Conservation (phyloP, 2,113 vertebrate genomes). For the Gambusia holbrooki region DNA sequence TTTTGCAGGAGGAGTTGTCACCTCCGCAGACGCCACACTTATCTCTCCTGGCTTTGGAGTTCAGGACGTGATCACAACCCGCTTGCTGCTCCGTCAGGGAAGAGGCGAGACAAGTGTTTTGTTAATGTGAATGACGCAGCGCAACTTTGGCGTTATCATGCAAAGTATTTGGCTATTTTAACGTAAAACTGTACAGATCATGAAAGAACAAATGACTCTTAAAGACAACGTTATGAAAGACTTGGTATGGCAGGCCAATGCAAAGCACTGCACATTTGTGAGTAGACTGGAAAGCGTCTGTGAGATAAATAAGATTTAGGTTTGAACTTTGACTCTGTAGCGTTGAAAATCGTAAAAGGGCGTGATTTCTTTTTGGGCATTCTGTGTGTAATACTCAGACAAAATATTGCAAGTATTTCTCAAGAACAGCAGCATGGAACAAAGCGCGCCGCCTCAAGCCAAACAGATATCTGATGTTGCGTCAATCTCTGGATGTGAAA, state of each 20-base stretch:
- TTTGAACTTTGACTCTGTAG: not conserved
- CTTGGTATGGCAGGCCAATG: not conserved
- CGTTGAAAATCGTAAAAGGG: too few species aligned
- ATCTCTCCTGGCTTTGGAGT: conserved; percentile 98
- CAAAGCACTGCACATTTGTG: not conserved
- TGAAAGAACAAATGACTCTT: conserved; percentile 8
- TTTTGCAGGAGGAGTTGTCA: conserved; percentile 98
- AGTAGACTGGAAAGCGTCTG: not conserved
- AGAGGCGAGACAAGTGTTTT: not conserved
- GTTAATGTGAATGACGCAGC: not conserved
- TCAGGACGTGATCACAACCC: conserved; percentile 96
- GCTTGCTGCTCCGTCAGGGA: conserved; percentile 88
- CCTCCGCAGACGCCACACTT: conserved; percentile 98
- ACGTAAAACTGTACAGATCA: conserved; percentile 3
- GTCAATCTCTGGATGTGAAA: conserved; percentile 14
- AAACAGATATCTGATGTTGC: conserved; percentile 13
- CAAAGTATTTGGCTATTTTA: not conserved
- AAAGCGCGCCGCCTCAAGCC: too few species aligned
- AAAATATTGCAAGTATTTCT: not conserved
- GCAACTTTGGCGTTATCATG: not conserved
- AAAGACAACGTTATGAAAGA: conserved; percentile 7
- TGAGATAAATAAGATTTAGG: not conserved
- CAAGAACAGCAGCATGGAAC: not conserved
- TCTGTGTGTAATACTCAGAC: not conserved
- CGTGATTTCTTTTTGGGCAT: not conserved